These are phyloP conservation scores for Formica selysi DNA, from an alignment of 1,140 invertebrate species.

Conservation along the genomic window DNA sequence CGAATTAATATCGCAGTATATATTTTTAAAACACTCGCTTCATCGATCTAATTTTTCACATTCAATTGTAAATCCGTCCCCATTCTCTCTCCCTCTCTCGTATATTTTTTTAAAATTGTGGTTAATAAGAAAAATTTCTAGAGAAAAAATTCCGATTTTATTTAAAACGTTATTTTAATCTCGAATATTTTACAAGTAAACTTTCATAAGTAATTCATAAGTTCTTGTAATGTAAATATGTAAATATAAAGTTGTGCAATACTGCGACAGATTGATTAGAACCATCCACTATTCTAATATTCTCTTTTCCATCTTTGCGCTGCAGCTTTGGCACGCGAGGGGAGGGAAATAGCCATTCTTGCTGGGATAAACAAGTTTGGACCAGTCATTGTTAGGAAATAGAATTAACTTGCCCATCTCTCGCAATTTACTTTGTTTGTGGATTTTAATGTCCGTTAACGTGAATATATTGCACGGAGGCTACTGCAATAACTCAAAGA, in stretches of 20 bases:
- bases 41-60: neutral
- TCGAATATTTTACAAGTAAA: neutral
- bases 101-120: neutral
- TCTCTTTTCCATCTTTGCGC: slow-evolving; percentile 18
- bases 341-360: neutral
- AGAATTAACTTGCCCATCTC: slow-evolving; percentile 54
- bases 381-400: slow-evolving; percentile 59
- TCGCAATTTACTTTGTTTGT: slow-evolving; percentile 61
- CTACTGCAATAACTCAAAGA: slow-evolving; percentile 58
- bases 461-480: slow-evolving; percentile 54
- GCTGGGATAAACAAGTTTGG: slow-evolving; percentile 56
- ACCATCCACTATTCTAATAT: neutral
- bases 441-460: slow-evolving; percentile 64
- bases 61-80: neutral
- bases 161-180: too few relatives aligned
- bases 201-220: neutral
- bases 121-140: neutral
- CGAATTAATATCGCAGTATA: neutral
- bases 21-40: neutral
- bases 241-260: slow-evolving; percentile 19
- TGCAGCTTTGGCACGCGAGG: slow-evolving; percentile 33
- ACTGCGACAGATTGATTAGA: neutral
- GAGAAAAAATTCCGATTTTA: neutral
- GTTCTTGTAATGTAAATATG: neutral
- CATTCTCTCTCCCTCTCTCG: too few relatives aligned